phyloP scores from a whole-genome alignment of 2,888 invertebrate species.

The Julus scandinavius region DNA sequence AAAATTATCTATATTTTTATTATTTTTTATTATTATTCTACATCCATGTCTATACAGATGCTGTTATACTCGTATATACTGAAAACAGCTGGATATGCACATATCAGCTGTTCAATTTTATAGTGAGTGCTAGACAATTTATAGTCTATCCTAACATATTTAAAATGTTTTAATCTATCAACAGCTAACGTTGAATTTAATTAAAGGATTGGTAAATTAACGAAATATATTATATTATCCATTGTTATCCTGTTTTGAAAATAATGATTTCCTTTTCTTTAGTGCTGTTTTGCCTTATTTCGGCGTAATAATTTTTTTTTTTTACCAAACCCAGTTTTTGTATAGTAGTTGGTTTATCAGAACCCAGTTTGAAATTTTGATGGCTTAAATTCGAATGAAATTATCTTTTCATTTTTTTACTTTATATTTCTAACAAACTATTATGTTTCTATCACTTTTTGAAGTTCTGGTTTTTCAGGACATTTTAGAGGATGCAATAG shows the following conservation, averaged over 20 bases:
- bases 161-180: too few species aligned
- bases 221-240: too few species aligned
- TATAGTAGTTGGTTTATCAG: background rate
- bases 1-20: background rate
- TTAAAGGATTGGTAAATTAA: too few species aligned
- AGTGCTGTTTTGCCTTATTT: background rate
- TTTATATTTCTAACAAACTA: background rate
- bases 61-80: background rate
- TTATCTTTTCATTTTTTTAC: background rate
- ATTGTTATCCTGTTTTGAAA: too few species aligned
- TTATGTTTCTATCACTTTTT: slow-evolving; percentile 38
- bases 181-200: too few species aligned
- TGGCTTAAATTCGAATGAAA: background rate
- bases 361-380: background rate
- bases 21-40: background rate
- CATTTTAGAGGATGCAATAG: background rate
- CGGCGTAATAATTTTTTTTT: background rate
- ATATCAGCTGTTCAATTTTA: background rate
- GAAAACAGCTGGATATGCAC: background rate
- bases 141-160: too few species aligned
- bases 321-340: slow-evolving; percentile 27
- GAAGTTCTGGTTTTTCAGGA: slow-evolving; percentile 13
- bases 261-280: background rate
- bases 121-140: background rate
- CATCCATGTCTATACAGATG: background rate